Base-by-base conservation (phyloP, 2,888 invertebrate genomes). In the Mechanitis mazaeus region DNA sequence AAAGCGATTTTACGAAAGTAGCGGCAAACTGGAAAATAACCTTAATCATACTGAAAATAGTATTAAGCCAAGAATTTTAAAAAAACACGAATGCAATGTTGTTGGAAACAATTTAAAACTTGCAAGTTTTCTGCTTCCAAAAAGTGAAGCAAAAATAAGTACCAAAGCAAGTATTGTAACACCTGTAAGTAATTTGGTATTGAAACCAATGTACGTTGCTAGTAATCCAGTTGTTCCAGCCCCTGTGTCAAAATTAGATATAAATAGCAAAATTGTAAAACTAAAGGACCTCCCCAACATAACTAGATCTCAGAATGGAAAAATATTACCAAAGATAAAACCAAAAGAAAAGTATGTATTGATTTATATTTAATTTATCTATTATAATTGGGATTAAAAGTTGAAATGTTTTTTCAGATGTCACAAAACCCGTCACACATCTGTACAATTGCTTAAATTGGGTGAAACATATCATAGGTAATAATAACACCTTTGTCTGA, bases 381-480 rank as follows among this genome's bases (percentile, higher is more conserved):
- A 45, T 28, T 31, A 28, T 45, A 33, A 56, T n/a, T 45, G 4
- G 0, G 2, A 35, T 55, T 58, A 28, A 45, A 7, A 12, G n/a
- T 45, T 47, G 55, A 7, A 35, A 54, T 59, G 50, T 28, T 50
- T 61, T 62, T 35, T 55, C 42, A 55, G 33, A 31, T 31, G 46
- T 62, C 62, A 66, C 59, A 66, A 64, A 57, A 73, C 78, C 28
- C 87, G 83, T 73, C 80, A 81, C 59, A 84, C 84, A 63, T 81
- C 88, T 63, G 87, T 88, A 59, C 87, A 88, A 72, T 77, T 89
- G 69, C 75, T 89, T 45, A 89, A 88, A 71, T 71, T 88, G 68
- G 89, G 88, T 54, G 87, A 85, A 72, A 86, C 87, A 71, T 89
- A 89, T 71, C 89, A 88, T 71, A 87, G 89, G 89, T 89, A 75